Percentiles rank a stretch among this genome's conserved stretches.
Conservation (phyloP, 2,888 invertebrate species). For the Ametastegia equiseti region DNA sequence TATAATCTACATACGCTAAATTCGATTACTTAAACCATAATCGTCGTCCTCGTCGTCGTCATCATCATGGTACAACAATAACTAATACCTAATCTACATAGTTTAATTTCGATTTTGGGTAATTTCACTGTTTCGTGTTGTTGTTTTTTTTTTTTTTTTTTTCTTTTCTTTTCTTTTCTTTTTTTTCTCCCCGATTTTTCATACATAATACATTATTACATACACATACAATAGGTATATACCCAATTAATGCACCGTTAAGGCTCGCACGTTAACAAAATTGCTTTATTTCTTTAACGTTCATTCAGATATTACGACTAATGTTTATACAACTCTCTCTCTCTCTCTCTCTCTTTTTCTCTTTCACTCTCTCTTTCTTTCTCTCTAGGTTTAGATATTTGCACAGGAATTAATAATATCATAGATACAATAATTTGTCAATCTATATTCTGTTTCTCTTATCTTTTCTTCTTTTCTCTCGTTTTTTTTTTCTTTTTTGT, state of each 20-base stretch:
- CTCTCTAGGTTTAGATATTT: neutral
- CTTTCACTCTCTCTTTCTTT: neutral
- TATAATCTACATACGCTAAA: too few species aligned
- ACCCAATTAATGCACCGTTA: slow-evolving; percentile 34
- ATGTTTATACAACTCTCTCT: neutral
- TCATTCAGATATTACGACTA: too few species aligned
- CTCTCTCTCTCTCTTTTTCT: neutral
- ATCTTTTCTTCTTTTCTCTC: neutral
- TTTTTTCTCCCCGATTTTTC: too few species aligned
- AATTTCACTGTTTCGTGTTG: too few species aligned
- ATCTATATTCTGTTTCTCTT: neutral
- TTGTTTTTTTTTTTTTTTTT: too few species aligned
- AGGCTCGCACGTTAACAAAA: slow-evolving; percentile 39
- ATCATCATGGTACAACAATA: too few species aligned
- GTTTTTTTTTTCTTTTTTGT: neutral
- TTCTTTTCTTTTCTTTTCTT: too few species aligned
- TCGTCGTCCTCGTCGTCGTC: too few species aligned
- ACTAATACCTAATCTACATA: too few species aligned
- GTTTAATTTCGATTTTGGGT: too few species aligned
- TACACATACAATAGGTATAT: neutral
- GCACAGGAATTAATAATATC: neutral
- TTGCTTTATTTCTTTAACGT: slow-evolving; percentile 13
- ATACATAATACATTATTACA: neutral
- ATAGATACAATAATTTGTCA: neutral
- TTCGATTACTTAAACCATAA: too few species aligned